A percentile compares a stretch with the other conserved stretches of the same genome.
phyloP scores from a whole-genome alignment of 2,888 invertebrate species.

The Eucera pruinosa region DNA sequence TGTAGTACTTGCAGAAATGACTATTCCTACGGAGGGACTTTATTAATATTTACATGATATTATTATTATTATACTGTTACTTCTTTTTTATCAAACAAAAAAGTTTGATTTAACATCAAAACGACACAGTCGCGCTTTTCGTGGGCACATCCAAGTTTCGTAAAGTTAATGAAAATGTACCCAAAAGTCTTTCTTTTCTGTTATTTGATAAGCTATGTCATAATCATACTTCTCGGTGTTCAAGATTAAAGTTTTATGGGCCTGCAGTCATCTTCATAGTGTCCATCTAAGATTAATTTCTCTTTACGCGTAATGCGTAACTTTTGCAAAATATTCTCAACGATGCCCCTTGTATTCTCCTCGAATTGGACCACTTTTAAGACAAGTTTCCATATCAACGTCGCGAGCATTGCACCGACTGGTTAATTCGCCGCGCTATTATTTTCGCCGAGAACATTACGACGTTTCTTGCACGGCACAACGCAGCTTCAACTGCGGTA shows the following conservation, averaged over 20 bases:
- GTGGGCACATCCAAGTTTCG: no score
- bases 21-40: neutral
- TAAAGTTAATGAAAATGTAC: no score
- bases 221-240: no score
- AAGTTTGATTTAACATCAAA: no score
- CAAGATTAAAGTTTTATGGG: no score
- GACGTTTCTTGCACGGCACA: slow-evolving; percentile 24
- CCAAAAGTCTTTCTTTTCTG: no score
- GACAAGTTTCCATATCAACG: slow-evolving; percentile 16
- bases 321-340: neutral
- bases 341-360: neutral
- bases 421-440: slow-evolving; percentile 43
- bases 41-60: slow-evolving; percentile 4
- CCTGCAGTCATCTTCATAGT: no score
- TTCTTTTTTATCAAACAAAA: neutral
- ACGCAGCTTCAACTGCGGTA: slow-evolving; percentile 24
- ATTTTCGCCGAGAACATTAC: slow-evolving; percentile 44
- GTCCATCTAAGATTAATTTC: no score
- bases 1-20: slow-evolving; percentile 1
- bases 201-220: no score
- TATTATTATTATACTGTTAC: neutral
- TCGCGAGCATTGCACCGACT: slow-evolving; percentile 2
- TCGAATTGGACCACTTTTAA: neutral
- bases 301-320: no score
- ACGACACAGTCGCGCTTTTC: no score